Conservation (phyloP, 2,797 vertebrate species). For the Lateolabrax maculatus region DNA sequence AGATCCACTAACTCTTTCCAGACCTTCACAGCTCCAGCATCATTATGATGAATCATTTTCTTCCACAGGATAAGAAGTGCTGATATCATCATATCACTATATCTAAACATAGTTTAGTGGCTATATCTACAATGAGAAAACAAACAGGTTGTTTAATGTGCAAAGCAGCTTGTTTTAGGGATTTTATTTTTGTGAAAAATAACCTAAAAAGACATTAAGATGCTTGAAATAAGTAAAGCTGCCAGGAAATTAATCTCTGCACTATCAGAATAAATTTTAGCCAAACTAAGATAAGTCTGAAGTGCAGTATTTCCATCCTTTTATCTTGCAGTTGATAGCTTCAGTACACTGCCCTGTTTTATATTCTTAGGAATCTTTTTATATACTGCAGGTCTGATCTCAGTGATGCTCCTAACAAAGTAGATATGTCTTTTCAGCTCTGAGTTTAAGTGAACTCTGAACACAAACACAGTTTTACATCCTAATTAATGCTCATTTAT, state of each 20-base stretch:
- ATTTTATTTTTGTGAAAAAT: slow-evolving; percentile 16
- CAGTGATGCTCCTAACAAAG: not conserved
- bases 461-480: not conserved
- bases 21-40: slow-evolving; percentile 12
- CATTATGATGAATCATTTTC: slow-evolving; percentile 21
- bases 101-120: slow-evolving; percentile 40
- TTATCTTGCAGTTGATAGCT: slow-evolving; percentile 53
- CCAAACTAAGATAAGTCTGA: slow-evolving; percentile 36
- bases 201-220: slow-evolving; percentile 24
- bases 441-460: slow-evolving; percentile 16
- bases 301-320: slow-evolving; percentile 34
- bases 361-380: slow-evolving; percentile 9
- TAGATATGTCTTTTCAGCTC: not conserved
- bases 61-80: slow-evolving; percentile 2
- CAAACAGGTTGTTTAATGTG: not conserved
- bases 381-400: not conserved
- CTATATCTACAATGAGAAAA: slow-evolving; percentile 11
- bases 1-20: slow-evolving; percentile 21
- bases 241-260: slow-evolving; percentile 30
- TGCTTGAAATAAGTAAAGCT: slow-evolving; percentile 7
- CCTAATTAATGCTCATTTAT: slow-evolving; percentile 19
- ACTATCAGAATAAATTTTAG: slow-evolving; percentile 26
- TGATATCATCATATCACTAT: slow-evolving; percentile 4
- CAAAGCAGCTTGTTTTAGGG: slow-evolving; percentile 1
- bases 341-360: slow-evolving; percentile 29